Percentiles rank a stretch among this genome's conserved stretches.
Evolutionary conservation across 2,888 invertebrate genomes (phyloP).

Genomic region (Xylota sylvarum): DNA sequence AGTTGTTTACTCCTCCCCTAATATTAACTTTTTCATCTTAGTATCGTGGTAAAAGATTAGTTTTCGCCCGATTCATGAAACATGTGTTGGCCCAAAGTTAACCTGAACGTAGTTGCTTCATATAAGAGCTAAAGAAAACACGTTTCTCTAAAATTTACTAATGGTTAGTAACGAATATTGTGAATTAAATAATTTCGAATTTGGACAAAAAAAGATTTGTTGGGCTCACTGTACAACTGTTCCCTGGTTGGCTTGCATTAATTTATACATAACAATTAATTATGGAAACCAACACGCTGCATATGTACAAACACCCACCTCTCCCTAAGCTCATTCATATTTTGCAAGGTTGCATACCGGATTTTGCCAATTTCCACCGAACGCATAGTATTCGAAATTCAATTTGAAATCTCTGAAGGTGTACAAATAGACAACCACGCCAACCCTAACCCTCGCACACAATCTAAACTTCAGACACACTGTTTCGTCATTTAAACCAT

Average conservation of each 20-base stretch:
- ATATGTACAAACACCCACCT: neutral
- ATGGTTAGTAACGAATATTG: no score
- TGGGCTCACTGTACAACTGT: neutral
- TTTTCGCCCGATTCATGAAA: no score
- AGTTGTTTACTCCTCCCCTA: no score
- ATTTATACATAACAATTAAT: conserved; percentile 30
- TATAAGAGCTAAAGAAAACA: no score
- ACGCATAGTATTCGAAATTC: neutral
- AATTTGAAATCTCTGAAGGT: conserved; percentile 3
- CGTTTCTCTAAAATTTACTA: no score
- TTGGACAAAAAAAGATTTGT: neutral
- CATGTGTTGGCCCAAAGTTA: no score
- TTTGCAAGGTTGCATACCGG: conserved; percentile 24
- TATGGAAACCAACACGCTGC: conserved; percentile 13
- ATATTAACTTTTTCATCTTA: no score
- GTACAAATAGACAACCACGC: neutral
- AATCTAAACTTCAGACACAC: neutral
- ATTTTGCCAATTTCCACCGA: conserved; percentile 13
- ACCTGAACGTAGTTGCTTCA: no score
- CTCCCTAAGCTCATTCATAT: neutral
- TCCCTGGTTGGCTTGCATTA: neutral
- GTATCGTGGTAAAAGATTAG: no score
- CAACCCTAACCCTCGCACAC: neutral
- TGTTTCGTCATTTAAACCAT: neutral
- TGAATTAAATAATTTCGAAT: no score